These are phyloP conservation scores for Bubo scandiacus DNA, from an alignment of 2,113 vertebrate species.

Conservation along the genomic window DNA sequence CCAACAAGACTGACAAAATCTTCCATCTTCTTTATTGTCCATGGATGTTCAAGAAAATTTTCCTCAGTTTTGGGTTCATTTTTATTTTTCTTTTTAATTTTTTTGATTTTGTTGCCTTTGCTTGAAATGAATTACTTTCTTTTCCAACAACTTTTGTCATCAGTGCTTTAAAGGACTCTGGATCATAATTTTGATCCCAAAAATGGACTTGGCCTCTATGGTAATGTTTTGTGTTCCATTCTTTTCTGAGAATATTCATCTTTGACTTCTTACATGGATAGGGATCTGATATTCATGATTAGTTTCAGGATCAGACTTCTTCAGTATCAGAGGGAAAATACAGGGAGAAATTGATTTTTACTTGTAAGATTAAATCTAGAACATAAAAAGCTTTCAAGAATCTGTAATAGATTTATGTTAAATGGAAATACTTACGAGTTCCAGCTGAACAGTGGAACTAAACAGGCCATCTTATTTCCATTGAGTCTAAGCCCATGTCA, in stretches of 20 bases:
- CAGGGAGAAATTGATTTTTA: neutral
- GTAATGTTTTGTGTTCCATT: neutral
- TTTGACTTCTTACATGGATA: neutral
- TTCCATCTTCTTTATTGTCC: neutral
- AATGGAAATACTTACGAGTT: neutral
- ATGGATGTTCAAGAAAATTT: neutral
- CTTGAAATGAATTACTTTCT: neutral
- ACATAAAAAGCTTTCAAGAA: neutral
- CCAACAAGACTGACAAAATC: neutral
- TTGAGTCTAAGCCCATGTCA: neutral
- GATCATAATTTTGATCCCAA: neutral
- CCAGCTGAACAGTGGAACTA: neutral
- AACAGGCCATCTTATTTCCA: neutral
- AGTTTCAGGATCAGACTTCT: neutral
- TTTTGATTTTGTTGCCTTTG: neutral
- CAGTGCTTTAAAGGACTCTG: neutral
- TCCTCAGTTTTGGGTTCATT: neutral
- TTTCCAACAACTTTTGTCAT: neutral
- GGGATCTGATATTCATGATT: neutral
- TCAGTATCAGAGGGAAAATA: neutral
- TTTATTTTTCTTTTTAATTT: neutral
- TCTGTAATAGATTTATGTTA: neutral
- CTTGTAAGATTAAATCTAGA: neutral
- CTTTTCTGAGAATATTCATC: neutral
- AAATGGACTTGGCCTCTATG: no score